Evolutionary conservation across 2,888 invertebrate species (phyloP).

Genomic region (Xestia ashworthii): DNA sequence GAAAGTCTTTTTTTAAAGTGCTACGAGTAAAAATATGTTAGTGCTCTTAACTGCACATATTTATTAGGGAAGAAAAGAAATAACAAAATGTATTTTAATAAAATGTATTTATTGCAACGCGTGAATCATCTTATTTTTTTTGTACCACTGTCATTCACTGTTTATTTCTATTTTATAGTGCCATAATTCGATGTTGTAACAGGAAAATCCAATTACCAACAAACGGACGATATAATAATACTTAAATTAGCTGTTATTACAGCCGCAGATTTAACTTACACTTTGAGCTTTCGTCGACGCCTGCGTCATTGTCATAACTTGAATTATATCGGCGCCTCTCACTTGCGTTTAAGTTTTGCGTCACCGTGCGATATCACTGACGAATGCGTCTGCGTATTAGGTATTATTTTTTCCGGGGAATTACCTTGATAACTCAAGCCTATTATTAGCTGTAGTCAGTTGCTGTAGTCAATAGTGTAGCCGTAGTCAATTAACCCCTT

Average conservation of each 20-base stretch:
- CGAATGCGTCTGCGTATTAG: constrained; percentile 1
- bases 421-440: background rate
- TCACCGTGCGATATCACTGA: constrained; percentile 20
- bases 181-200: background rate
- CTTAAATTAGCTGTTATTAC: background rate
- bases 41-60: background rate
- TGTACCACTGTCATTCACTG: background rate
- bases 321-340: background rate
- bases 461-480: background rate
- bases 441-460: background rate
- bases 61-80: background rate
- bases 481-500: background rate
- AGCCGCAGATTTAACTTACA: background rate
- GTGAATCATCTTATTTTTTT: background rate
- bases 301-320: constrained; percentile 18
- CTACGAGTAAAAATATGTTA: background rate
- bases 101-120: background rate
- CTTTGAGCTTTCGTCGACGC: background rate
- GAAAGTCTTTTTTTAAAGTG: background rate
- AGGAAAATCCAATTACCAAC: background rate
- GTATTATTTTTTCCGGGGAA: background rate
- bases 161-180: too few species aligned
- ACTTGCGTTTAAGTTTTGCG: constrained; percentile 15
- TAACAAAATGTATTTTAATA: too few species aligned
- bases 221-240: background rate